These are phyloP conservation scores for Cremastinae sp. DNA, from an alignment of 2,888 invertebrate genomes.

Conservation along the genomic window DNA sequence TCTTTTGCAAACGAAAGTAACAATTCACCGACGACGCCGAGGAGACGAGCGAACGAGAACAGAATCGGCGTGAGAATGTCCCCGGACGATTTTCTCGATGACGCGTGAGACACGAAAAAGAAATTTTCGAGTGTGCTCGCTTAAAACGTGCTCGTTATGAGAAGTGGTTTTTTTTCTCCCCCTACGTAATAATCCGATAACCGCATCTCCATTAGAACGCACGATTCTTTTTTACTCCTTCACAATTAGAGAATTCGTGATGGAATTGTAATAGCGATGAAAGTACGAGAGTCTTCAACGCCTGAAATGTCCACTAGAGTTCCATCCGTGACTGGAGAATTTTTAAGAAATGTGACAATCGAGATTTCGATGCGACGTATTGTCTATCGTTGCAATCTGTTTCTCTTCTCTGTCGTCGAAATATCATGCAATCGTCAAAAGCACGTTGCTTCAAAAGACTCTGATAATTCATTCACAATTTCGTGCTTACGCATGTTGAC, in stretches of 20 bases:
- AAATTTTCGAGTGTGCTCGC: not conserved
- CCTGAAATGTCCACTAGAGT: not conserved
- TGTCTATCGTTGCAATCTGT: slow-evolving; percentile 12
- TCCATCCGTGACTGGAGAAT: slow-evolving; percentile 10
- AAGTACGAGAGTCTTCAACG: too few species aligned
- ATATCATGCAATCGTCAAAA: not conserved
- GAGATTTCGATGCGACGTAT: not conserved
- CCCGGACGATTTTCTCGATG: slow-evolving; percentile 68
- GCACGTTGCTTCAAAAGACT: slow-evolving; percentile 14
- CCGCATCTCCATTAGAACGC: too few species aligned
- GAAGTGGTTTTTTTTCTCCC: not conserved
- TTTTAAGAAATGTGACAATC: slow-evolving; percentile 13
- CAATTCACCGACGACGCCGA: slow-evolving; percentile 11
- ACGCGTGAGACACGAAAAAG: slow-evolving; percentile 62
- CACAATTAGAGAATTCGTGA: too few species aligned
- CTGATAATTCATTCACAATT: slow-evolving; percentile 36
- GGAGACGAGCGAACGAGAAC: slow-evolving; percentile 25
- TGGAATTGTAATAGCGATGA: too few species aligned
- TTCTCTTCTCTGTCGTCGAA: not conserved
- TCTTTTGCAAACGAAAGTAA: slow-evolving; percentile 1
- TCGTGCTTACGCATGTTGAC: slow-evolving; percentile 16
- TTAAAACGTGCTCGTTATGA: slow-evolving; percentile 6
- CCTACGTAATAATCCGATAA: not conserved
- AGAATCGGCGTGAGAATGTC: slow-evolving; percentile 66
- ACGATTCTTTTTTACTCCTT: too few species aligned